Percentiles rank a stretch among this genome's conserved stretches.
These are phyloP conservation scores for Petrocephalus microphthalmus DNA, from an alignment of 2,113 vertebrate genomes.

Conservation along the genomic window DNA sequence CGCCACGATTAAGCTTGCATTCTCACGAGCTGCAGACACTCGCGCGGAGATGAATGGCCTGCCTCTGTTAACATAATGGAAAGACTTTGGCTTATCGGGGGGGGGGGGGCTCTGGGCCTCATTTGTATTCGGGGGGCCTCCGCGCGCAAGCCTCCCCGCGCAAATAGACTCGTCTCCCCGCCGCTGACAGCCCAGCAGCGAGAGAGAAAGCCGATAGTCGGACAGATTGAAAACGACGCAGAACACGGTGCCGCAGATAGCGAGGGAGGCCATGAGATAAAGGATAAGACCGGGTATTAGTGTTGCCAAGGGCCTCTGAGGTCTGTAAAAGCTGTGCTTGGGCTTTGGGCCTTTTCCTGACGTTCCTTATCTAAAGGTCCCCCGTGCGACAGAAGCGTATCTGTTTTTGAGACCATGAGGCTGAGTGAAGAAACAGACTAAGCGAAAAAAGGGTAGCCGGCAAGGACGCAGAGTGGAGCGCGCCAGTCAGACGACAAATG, in stretches of 20 bases:
- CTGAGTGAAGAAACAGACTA: not conserved
- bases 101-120: conserved; percentile 19
- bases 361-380: not conserved
- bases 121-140: conserved; percentile 32
- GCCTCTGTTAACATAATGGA: conserved; percentile 17
- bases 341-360: not conserved
- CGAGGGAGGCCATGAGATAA: not conserved
- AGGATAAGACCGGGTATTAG: not conserved
- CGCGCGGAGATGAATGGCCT: not conserved
- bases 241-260: not conserved
- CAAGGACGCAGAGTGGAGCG: not conserved
- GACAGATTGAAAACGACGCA: not conserved
- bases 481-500: not conserved
- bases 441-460: not conserved
- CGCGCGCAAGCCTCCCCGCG: conserved; percentile 13
- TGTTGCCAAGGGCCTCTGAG: not conserved
- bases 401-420: not conserved
- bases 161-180: conserved; percentile 29
- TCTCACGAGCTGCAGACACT: not conserved
- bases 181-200: conserved; percentile 3
- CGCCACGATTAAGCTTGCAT: not conserved
- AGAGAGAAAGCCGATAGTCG: not conserved
- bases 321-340: not conserved
- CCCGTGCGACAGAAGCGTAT: not conserved
- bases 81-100: conserved; percentile 1